Evolutionary conservation across 2,113 vertebrate genomes (phyloP).

Genomic region (Zapornia atra): DNA sequence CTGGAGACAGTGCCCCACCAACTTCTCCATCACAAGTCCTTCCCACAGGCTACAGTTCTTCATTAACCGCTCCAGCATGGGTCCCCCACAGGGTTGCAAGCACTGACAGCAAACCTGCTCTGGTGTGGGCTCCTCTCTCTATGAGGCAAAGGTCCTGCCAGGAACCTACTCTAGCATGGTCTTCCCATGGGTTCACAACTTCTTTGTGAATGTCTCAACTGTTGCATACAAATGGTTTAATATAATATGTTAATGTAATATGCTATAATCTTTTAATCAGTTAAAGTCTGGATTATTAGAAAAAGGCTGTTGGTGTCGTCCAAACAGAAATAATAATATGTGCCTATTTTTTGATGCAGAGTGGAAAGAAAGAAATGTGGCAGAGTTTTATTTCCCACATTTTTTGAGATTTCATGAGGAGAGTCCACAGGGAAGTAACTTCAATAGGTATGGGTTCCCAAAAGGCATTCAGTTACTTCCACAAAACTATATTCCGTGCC

Average conservation of each 20-base stretch:
- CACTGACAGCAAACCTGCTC: not conserved
- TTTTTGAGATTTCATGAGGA: not conserved
- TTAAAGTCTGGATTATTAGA: not conserved
- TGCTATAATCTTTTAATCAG: not conserved
- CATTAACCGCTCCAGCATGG: not conserved
- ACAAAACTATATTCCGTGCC: not conserved
- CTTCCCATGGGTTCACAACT: not conserved
- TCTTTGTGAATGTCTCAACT: not conserved
- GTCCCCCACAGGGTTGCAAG: not conserved
- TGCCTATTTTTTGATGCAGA: not conserved
- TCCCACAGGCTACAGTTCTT: not conserved
- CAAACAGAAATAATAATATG: not conserved
- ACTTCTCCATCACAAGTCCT: accelerated
- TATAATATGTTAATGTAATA: too few species aligned
- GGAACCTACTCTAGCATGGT: not conserved
- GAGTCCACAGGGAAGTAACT: not conserved
- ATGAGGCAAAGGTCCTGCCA: not conserved
- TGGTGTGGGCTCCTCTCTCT: not conserved
- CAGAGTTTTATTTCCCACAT: not conserved
- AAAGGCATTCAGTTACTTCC: not conserved
- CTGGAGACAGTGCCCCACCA: not conserved
- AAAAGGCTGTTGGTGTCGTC: not conserved
- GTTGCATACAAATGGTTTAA: not conserved
- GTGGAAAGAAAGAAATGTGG: not conserved
- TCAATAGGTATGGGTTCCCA: not conserved